A percentile compares a stretch with the other conserved stretches of the same genome.
Evolutionary conservation across 2,797 vertebrate genomes (phyloP).

Genomic region (Phoxinus dragarum): DNA sequence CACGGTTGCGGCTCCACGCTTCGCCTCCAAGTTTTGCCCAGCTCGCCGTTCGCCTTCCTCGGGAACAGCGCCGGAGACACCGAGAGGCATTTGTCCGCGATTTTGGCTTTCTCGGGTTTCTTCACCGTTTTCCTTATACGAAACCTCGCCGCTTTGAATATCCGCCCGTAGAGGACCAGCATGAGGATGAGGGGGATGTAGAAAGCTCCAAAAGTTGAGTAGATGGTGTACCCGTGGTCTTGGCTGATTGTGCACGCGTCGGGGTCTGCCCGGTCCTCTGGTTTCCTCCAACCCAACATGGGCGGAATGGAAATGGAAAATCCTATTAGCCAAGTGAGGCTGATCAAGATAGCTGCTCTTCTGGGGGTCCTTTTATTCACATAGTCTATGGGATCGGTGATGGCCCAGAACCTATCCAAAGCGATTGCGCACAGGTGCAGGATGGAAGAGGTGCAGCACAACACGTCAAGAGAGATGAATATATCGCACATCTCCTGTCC

Average conservation of each 20-base stretch:
- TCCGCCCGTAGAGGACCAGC: slow-evolving; percentile 94
- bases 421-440: slow-evolving; percentile 98
- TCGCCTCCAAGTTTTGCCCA: slow-evolving; percentile 78
- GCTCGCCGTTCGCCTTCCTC: slow-evolving; percentile 82
- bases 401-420: slow-evolving; percentile 97
- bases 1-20: slow-evolving; percentile 80
- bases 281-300: slow-evolving; percentile 97
- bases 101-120: slow-evolving; percentile 84
- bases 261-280: slow-evolving; percentile 91
- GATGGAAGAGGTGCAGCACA: slow-evolving; percentile 98
- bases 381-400: slow-evolving; percentile 97
- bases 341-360: slow-evolving; percentile 90
- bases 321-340: slow-evolving; percentile 94
- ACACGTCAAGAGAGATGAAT: slow-evolving; percentile 94
- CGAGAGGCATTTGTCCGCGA: slow-evolving; percentile 72
- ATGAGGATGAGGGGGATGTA: slow-evolving; percentile 96
- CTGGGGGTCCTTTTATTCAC: slow-evolving; percentile 95
- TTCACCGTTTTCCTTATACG: slow-evolving; percentile 93
- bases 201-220: slow-evolving; percentile 98
- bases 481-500: slow-evolving; percentile 95
- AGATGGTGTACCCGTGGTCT: slow-evolving; percentile 96
- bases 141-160: slow-evolving; percentile 94
- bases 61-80: slow-evolving; percentile 80
- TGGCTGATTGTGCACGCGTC: slow-evolving; percentile 95
- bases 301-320: slow-evolving; percentile 98